Evolutionary conservation across 2,797 vertebrate genomes (phyloP).

Genomic region (Tapera naevia): DNA sequence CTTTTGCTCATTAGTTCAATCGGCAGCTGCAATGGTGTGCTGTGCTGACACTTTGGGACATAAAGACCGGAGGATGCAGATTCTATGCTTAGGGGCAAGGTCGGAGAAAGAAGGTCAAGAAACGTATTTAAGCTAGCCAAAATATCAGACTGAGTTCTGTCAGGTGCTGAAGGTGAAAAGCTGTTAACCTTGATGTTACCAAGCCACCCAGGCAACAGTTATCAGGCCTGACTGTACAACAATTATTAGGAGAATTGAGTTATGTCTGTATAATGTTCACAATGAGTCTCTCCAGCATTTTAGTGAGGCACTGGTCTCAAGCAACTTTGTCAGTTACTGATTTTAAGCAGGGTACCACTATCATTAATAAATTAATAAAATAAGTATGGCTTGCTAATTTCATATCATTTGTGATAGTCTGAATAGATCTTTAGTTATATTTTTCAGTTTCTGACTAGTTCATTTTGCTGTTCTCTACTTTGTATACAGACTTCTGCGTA

Average conservation of each 20-base stretch:
- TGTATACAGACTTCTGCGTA: background rate
- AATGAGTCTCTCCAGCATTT: background rate
- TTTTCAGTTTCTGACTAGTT: background rate
- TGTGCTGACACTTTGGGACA: too few species aligned
- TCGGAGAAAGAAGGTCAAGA: too few species aligned
- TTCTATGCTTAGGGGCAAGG: too few species aligned
- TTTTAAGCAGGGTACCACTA: background rate
- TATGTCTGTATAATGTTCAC: rapidly evolving
- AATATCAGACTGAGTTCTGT: background rate
- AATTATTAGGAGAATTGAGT: background rate
- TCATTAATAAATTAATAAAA: background rate
- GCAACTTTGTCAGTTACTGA: background rate
- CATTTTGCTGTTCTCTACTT: background rate
- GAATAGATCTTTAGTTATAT: background rate
- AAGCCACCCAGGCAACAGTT: background rate
- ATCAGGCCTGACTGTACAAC: background rate
- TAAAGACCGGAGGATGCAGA: too few species aligned
- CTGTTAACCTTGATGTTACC: background rate
- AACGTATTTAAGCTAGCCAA: background rate
- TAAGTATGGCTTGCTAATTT: background rate
- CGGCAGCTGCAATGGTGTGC: too few species aligned
- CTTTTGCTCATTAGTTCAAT: too few species aligned
- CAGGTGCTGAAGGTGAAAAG: background rate
- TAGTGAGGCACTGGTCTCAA: background rate
- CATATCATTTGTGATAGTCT: background rate